A percentile compares a stretch with the other conserved stretches of the same genome.
These are phyloP conservation scores for Uloborus diversus DNA, from an alignment of 1,140 invertebrate species.

Conservation along the genomic window DNA sequence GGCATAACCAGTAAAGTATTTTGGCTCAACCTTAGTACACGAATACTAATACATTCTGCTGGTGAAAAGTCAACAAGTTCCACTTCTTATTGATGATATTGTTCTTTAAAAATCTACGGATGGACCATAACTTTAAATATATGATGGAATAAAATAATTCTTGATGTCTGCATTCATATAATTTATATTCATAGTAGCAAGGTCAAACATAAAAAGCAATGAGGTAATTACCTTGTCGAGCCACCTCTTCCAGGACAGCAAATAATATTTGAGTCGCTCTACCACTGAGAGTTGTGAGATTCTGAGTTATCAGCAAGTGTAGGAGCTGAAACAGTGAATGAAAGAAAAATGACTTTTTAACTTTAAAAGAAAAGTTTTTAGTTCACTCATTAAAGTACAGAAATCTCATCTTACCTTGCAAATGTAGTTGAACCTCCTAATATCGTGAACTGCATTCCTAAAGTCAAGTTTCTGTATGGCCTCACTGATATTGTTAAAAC, in stretches of 20 bases:
- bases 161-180: too few species aligned
- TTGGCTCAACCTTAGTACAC: too few species aligned
- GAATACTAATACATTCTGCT: too few species aligned
- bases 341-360: background rate
- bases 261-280: conserved; percentile 92
- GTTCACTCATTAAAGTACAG: background rate
- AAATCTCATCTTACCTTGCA: conserved; percentile 72
- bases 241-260: conserved; percentile 92
- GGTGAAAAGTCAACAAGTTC: too few species aligned
- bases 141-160: too few species aligned
- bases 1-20: too few species aligned
- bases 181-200: too few species aligned
- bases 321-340: conserved; percentile 70
- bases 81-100: too few species aligned
- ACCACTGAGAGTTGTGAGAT: conserved; percentile 85
- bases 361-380: background rate
- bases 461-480: conserved; percentile 94
- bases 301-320: conserved; percentile 85
- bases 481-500: conserved; percentile 93
- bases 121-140: too few species aligned
- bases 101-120: too few species aligned
- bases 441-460: conserved; percentile 91
- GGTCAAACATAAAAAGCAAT: too few species aligned
- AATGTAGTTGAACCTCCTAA: conserved; percentile 94
- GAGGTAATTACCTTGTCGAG: conserved; percentile 87